Conservation (phyloP, 1,140 invertebrate species). For the Drosophila virilis region DNA sequence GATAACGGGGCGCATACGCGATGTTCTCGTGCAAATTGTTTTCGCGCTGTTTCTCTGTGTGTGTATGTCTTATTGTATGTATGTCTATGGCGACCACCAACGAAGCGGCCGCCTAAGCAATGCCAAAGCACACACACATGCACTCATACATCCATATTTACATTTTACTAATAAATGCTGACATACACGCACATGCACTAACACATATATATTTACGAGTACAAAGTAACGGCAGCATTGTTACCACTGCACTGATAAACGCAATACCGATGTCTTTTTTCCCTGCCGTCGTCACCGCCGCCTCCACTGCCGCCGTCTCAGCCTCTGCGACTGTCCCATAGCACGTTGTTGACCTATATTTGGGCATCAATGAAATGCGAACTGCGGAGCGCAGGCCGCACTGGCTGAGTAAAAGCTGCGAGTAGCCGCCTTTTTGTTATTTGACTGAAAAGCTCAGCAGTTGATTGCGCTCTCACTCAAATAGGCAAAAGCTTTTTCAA, state of each 20-base stretch:
- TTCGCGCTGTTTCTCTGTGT: slow-evolving; percentile 10
- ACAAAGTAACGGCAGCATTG: slow-evolving; percentile 47
- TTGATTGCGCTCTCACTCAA: background rate
- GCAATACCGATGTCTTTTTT: slow-evolving; percentile 48
- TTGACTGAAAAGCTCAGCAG: slow-evolving; percentile 28
- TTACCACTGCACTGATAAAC: slow-evolving; percentile 65
- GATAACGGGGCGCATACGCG: slow-evolving; percentile 72
- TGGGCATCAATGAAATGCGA: slow-evolving; percentile 81
- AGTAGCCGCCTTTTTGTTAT: slow-evolving; percentile 22
- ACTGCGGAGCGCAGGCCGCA: slow-evolving; percentile 19
- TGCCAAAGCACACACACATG: slow-evolving; percentile 32
- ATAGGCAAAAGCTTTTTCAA: slow-evolving; percentile 24
- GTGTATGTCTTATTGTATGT: too few relatives aligned
- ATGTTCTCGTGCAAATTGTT: slow-evolving; percentile 50
- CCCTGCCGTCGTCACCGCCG: slow-evolving; percentile 22
- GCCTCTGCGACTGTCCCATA: slow-evolving; percentile 23
- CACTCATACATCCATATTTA: background rate
- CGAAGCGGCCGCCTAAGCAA: slow-evolving; percentile 31
- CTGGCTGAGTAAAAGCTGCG: slow-evolving; percentile 43
- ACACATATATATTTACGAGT: background rate
- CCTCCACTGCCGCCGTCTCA: background rate
- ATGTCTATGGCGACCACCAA: too few relatives aligned
- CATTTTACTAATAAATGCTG: slow-evolving; percentile 41
- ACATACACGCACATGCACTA: background rate
- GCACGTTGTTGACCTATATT: slow-evolving; percentile 83